These are phyloP conservation scores for Furnarius figulus DNA, from an alignment of 2,113 vertebrate genomes.

Conservation along the genomic window DNA sequence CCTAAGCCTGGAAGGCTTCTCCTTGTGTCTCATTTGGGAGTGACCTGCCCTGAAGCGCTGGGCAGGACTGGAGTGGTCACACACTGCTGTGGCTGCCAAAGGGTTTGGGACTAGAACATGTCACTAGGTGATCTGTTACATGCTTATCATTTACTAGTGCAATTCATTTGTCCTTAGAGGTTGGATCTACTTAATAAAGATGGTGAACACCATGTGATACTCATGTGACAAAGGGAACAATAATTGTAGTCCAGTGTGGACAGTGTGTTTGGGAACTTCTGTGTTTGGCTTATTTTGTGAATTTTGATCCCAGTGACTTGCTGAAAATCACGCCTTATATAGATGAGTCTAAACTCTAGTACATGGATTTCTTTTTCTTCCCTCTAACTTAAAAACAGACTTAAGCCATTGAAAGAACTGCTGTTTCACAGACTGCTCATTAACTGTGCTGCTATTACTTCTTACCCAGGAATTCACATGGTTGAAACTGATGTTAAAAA, in stretches of 20 bases:
- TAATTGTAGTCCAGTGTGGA: neutral
- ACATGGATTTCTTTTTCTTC: neutral
- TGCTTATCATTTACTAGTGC: accelerated
- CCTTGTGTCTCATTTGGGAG: neutral
- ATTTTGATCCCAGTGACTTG: neutral
- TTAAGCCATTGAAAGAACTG: neutral
- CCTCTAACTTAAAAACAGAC: neutral
- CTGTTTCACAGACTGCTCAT: neutral
- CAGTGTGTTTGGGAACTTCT: neutral
- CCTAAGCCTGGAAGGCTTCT: neutral
- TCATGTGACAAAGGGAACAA: neutral
- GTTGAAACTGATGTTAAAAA: neutral
- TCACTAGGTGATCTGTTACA: neutral
- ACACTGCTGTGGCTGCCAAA: neutral
- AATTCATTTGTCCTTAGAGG: neutral
- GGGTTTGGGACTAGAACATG: neutral
- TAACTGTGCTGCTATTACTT: neutral
- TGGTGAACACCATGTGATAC: neutral
- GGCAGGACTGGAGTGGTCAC: neutral
- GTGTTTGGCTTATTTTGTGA: neutral
- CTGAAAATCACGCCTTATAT: neutral
- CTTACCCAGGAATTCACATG: neutral
- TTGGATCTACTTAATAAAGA: neutral
- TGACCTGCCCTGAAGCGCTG: neutral
- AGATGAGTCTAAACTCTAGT: neutral